These are phyloP conservation scores for Hormaphis cornu DNA, from an alignment of 1,140 invertebrate species.

Conservation along the genomic window DNA sequence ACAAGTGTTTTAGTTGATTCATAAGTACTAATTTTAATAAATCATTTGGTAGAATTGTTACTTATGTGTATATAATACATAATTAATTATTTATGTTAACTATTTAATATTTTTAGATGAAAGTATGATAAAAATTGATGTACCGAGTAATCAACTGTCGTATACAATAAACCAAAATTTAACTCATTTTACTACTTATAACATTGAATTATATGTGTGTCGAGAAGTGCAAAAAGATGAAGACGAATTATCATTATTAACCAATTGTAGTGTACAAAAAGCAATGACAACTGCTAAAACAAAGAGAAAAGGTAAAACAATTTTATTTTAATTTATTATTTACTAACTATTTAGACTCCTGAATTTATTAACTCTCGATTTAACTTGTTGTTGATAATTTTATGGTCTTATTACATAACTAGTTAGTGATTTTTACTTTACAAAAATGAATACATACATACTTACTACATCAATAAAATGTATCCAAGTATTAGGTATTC, in stretches of 20 bases:
- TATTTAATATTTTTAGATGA: conserved; percentile 4
- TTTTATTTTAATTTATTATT: neutral
- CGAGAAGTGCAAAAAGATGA: conserved; percentile 47
- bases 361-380: no score
- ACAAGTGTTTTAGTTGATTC: no score
- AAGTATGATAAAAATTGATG: neutral
- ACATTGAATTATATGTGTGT: conserved; percentile 61
- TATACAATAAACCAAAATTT: conserved; percentile 44
- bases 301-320: neutral
- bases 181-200: conserved; percentile 62
- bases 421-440: no score
- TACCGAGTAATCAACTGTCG: neutral
- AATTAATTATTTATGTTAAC: neutral
- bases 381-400: no score
- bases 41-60: no score
- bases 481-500: no score
- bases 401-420: no score
- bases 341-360: neutral
- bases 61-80: no score
- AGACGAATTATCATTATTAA: neutral
- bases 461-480: no score
- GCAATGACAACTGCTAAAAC: conserved; percentile 38
- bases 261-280: conserved; percentile 37
- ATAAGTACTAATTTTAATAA: no score
- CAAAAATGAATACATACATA: no score